These are phyloP conservation scores for Sterna hirundo DNA, from an alignment of 2,113 vertebrate genomes.

Conservation along the genomic window DNA sequence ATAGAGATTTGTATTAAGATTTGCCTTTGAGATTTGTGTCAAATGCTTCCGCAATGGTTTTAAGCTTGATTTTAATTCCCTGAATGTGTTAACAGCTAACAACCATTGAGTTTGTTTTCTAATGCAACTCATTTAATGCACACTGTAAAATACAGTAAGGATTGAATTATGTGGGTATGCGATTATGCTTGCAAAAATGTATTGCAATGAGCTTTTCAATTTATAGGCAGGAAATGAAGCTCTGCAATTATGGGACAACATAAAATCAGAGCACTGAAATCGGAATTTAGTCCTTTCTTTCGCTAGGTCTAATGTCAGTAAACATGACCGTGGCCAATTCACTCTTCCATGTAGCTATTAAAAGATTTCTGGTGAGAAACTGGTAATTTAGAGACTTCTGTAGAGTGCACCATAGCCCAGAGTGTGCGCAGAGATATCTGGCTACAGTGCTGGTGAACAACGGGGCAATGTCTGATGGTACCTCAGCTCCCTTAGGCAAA, in stretches of 20 bases:
- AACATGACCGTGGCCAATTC: not conserved
- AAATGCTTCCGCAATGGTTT: not conserved
- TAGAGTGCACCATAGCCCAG: not conserved
- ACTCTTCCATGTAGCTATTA: not conserved
- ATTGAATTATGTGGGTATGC: not conserved
- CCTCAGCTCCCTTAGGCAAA: not conserved
- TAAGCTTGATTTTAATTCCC: conserved; percentile 19
- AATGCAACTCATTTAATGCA: not conserved
- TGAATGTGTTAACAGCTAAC: not conserved
- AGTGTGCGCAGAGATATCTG: fast-evolving
- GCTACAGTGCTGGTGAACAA: not conserved
- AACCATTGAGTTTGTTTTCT: not conserved
- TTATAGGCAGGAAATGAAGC: conserved; percentile 24
- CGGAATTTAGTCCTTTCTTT: not conserved
- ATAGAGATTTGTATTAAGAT: not conserved
- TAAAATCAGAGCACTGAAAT: not conserved
- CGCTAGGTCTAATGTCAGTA: not conserved
- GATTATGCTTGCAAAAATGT: not conserved
- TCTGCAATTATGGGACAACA: not conserved
- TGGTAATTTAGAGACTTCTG: not conserved
- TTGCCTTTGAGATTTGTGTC: not conserved
- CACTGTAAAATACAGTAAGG: conserved; percentile 1
- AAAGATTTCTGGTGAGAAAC: not conserved
- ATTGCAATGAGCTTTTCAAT: not conserved
- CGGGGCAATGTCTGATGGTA: not conserved